Conservation (phyloP, 2,113 vertebrate genomes). For the Nannobrachium achirus region DNA sequence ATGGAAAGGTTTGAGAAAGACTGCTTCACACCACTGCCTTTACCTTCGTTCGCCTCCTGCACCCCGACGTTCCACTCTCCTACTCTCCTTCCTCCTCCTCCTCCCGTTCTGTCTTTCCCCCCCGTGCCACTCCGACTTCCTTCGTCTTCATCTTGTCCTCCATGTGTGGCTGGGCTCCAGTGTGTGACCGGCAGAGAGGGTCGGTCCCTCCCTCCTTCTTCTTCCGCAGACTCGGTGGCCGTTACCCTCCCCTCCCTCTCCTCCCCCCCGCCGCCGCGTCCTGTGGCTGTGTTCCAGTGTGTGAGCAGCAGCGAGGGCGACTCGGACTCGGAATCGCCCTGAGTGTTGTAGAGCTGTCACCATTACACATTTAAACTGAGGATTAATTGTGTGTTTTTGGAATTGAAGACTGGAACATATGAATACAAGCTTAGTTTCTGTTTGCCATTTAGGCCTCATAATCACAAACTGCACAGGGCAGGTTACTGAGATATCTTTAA, state of each 20-base stretch:
- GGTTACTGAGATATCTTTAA: too few relatives aligned
- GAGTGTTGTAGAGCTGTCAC: too few relatives aligned
- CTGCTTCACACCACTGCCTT: too few relatives aligned
- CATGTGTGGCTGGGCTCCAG: neutral
- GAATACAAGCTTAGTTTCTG: too few relatives aligned
- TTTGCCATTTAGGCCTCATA: too few relatives aligned
- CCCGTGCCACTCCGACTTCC: too few relatives aligned
- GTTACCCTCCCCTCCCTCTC: neutral
- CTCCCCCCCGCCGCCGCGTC: neutral
- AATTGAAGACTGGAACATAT: too few relatives aligned
- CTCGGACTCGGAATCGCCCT: constrained; percentile 33
- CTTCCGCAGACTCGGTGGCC: neutral
- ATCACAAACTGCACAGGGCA: too few relatives aligned
- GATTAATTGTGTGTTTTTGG: too few relatives aligned
- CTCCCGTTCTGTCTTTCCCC: neutral
- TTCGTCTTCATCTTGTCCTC: neutral
- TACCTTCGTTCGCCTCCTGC: constrained; percentile 1
- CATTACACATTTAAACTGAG: too few relatives aligned
- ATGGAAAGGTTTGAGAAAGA: too few relatives aligned
- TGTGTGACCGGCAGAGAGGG: neutral
- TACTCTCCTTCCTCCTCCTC: neutral
- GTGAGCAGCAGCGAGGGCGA: constrained; percentile 60
- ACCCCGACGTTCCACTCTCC: neutral
- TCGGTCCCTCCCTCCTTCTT: neutral
- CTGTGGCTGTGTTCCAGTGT: constrained; percentile 57